A percentile compares a stretch with the other conserved stretches of the same genome.
phyloP scores from a whole-genome alignment of 2,888 invertebrate genomes.

The Alcis repandata region DNA sequence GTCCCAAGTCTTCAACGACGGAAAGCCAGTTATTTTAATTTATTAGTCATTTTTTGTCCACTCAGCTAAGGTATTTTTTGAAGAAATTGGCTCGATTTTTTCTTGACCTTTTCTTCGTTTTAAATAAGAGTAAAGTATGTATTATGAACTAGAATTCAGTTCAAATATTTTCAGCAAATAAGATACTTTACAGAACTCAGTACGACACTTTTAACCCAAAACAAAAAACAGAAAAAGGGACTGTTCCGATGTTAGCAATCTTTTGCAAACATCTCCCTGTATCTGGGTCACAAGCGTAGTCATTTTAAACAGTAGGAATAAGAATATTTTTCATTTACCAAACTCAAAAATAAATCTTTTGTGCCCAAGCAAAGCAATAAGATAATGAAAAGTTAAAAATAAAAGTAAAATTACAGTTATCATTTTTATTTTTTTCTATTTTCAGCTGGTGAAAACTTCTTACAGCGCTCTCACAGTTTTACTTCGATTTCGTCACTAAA shows the following conservation, averaged over 20 bases:
- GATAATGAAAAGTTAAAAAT: too few species aligned
- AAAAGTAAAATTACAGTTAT: background rate
- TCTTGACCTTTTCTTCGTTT: background rate
- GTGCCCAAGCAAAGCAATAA: too few species aligned
- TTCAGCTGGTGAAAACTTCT: conserved; percentile 79
- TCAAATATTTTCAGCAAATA: background rate
- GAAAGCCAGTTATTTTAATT: conserved; percentile 13
- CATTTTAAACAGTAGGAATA: too few species aligned
- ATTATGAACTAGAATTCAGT: background rate
- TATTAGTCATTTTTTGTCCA: conserved; percentile 16
- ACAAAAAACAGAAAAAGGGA: too few species aligned
- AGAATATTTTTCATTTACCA: too few species aligned
- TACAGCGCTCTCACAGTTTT: conserved; percentile 77
- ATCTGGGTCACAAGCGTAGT: too few species aligned
- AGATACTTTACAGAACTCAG: too few species aligned
- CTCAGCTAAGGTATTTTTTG: conserved; percentile 16
- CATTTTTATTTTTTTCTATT: conserved; percentile 21
- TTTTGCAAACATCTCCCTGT: too few species aligned
- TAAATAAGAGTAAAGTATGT: background rate
- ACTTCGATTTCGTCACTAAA: conserved; percentile 60
- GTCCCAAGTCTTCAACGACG: background rate
- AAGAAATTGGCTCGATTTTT: background rate
- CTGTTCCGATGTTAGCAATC: too few species aligned
- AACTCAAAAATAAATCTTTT: too few species aligned
- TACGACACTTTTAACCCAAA: too few species aligned